Evolutionary conservation across 2,888 invertebrate species (phyloP).

Genomic region (Himalopsyche kuldschensis): DNA sequence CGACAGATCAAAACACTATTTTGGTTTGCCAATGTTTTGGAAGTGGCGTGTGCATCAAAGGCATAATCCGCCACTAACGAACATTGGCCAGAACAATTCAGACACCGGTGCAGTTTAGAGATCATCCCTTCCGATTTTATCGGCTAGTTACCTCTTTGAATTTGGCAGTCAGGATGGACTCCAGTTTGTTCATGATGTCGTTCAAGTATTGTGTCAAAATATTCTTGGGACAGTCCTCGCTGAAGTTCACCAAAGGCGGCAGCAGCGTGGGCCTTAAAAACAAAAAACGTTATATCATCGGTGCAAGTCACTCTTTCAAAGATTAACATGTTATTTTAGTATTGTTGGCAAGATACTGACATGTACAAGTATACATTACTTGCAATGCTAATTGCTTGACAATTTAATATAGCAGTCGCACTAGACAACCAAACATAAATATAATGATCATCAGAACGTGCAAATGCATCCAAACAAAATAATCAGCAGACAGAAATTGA

Average conservation of each 20-base stretch:
- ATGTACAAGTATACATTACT: background rate
- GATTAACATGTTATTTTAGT: background rate
- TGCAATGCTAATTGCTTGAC: slow-evolving; percentile 6
- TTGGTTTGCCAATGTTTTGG: slow-evolving; percentile 58
- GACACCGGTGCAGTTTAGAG: too few species aligned
- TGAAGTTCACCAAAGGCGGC: slow-evolving; percentile 99
- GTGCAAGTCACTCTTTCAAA: too few species aligned
- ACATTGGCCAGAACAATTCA: slow-evolving; percentile 49
- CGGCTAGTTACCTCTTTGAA: slow-evolving; percentile 76
- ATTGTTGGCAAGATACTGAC: slow-evolving; percentile 4
- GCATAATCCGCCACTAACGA: slow-evolving; percentile 54
- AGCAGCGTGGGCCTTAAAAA: slow-evolving; percentile 68
- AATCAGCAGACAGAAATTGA: background rate
- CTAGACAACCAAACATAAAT: background rate
- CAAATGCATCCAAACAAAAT: background rate
- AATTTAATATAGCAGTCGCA: background rate
- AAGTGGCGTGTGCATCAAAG: slow-evolving; percentile 48
- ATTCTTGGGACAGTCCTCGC: slow-evolving; percentile 96
- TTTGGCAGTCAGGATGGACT: slow-evolving; percentile 85
- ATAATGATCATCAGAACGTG: background rate
- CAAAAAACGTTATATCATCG: too few species aligned
- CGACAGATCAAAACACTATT: slow-evolving; percentile 42
- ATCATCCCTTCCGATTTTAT: too few species aligned
- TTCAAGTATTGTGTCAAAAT: slow-evolving; percentile 90
- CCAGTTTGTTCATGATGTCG: slow-evolving; percentile 87